Evolutionary conservation across 2,797 vertebrate genomes (phyloP), one percentile per base, ranked within the genome.

Genomic region (Lagocephalus sceleratus): DNA sequence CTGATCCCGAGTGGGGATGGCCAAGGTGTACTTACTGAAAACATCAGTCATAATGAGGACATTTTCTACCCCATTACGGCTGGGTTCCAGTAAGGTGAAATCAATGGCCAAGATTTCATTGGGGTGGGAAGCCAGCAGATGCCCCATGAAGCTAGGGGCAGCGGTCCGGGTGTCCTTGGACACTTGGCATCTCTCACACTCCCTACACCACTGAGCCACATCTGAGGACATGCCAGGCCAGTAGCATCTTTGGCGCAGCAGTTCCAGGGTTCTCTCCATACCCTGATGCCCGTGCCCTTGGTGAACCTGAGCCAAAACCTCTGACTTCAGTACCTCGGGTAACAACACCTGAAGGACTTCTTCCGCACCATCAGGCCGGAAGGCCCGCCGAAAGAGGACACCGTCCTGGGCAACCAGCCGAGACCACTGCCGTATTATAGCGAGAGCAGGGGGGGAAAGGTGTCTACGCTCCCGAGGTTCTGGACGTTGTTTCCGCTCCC

Each of bases 281-380:
- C 60, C 56, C 11, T 60, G 60, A 16, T 73, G 60, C 0, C 60
- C 47, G 10, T 63, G 60, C n/a, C 17, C 16, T 8, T 73, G 15
- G 7, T 61, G 65, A 0, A 68, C 12, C 2, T 60, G 42, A 0
- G 6, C 19, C n/a, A 66, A 1, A 1, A 63, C 51, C 9, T 63
- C 51, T 2, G 6, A 4, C 8, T 15, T 51, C 0, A 63, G 15
- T 0, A 2, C 8, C 0, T 1, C 20, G 0, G 60, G 71, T 2
- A 73, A 3, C 0, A 73, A 1, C 6, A 73, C 8, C 8, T 69
- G 61, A 3, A 23, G 1, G 0, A 53, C 20, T 2, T 20, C 42
- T 7, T 59, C 62, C 0, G 2, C 51, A 2, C 57, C 42, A 51
- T 62, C 50, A 0, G 54, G 11, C 0, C 10, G 0, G 8, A 29